A percentile compares a stretch with the other conserved stretches of the same genome.
phyloP scores from a whole-genome alignment of 92 coral and sea anemone species.

The Palythoa grandiflora region DNA sequence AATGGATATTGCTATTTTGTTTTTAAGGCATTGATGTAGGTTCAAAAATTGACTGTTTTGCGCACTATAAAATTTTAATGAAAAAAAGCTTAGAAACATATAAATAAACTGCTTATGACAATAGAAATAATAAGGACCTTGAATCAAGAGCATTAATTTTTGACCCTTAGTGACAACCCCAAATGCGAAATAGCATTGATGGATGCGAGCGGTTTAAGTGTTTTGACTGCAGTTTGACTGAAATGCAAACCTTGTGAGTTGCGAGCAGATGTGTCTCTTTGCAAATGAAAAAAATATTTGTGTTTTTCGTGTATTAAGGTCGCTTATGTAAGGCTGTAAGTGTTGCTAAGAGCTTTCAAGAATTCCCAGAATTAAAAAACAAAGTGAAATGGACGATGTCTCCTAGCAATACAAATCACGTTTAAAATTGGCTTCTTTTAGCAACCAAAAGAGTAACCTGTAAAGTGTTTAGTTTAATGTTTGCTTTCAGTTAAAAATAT shows the following conservation, averaged over 20 bases:
- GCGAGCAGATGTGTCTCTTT: not conserved
- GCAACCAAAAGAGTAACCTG: not conserved
- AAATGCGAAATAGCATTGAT: not conserved
- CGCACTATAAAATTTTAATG: conserved; percentile 11
- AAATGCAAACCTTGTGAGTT: not conserved
- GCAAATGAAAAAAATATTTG: not conserved
- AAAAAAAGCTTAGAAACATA: not conserved
- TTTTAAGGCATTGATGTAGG: not conserved
- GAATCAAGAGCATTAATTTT: not conserved
- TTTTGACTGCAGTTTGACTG: not conserved
- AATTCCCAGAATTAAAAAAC: not conserved
- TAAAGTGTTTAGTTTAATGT: not conserved
- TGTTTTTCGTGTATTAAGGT: not conserved
- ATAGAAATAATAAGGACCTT: not conserved
- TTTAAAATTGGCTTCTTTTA: not conserved
- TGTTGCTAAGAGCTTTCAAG: not conserved
- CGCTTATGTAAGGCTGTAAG: not conserved
- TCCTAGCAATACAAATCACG: not conserved
- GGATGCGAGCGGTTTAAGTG: not conserved
- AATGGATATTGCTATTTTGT: not conserved
- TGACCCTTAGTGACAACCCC: not conserved
- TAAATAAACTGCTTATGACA: not conserved
- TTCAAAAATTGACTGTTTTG: not conserved
- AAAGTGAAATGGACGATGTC: not conserved
- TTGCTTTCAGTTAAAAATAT: not conserved